A percentile compares a stretch with the other conserved stretches of the same genome.
phyloP scores from a whole-genome alignment of 1,140 invertebrate species.

The Psilanteris sp. region DNA sequence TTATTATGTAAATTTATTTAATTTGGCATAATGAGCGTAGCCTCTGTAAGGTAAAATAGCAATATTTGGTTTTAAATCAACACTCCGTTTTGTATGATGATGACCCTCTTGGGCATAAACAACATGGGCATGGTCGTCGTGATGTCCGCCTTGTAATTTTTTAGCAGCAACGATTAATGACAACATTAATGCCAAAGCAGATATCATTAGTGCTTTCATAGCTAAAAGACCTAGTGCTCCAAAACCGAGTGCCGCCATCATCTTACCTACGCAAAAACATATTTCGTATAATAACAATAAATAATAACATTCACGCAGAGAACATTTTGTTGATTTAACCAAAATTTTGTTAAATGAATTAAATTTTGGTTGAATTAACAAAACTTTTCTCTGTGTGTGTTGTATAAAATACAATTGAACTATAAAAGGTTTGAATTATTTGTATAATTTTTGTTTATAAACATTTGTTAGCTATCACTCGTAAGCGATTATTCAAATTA shows the following conservation, averaged over 20 bases:
- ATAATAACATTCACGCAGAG: too few relatives aligned
- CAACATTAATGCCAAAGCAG: conserved; percentile 86
- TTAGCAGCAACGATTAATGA: conserved; percentile 86
- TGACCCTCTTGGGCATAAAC: conserved; percentile 84
- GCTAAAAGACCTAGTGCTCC: conserved; percentile 86
- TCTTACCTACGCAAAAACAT: conserved; percentile 75
- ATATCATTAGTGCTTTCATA: conserved; percentile 85
- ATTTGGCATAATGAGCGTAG: conserved; percentile 58
- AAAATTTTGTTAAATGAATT: too few relatives aligned
- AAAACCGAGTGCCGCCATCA: conserved; percentile 85
- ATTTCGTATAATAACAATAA: neutral
- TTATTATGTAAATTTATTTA: conserved; percentile 8
- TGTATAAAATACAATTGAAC: too few relatives aligned
- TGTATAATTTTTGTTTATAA: too few relatives aligned
- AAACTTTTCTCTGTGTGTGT: too few relatives aligned
- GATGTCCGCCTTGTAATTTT: conserved; percentile 82
- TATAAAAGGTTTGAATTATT: too few relatives aligned
- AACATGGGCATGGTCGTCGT: conserved; percentile 85
- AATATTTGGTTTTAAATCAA: conserved; percentile 65
- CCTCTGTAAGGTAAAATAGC: conserved; percentile 82
- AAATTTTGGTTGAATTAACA: too few relatives aligned
- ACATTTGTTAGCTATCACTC: too few relatives aligned
- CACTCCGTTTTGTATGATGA: conserved; percentile 82
- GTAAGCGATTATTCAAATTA: too few relatives aligned
- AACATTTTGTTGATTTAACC: too few relatives aligned